These are phyloP conservation scores for Drosophila prolongata DNA, from an alignment of 2,888 invertebrate genomes.

Conservation along the genomic window DNA sequence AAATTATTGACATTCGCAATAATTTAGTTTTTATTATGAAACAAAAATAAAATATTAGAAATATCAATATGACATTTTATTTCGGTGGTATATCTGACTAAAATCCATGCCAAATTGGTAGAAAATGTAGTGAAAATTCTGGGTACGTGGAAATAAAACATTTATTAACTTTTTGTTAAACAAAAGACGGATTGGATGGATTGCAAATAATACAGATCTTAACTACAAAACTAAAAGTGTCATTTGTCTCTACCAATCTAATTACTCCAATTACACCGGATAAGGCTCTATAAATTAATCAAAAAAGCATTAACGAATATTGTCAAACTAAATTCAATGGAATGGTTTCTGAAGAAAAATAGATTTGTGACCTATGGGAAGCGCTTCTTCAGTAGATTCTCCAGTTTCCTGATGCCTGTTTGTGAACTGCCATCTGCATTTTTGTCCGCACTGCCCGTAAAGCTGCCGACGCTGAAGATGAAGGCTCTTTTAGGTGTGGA, in stretches of 20 bases:
- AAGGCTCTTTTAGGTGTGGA: constrained; percentile 82
- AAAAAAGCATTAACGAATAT: constrained; percentile 4
- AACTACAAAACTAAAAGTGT: constrained; percentile 2
- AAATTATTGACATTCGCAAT: too few relatives aligned
- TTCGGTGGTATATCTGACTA: too few relatives aligned
- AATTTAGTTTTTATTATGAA: too few relatives aligned
- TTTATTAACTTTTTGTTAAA: constrained; percentile 1
- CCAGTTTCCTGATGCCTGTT: constrained; percentile 85
- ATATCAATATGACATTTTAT: too few relatives aligned
- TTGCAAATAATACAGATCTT: constrained; percentile 11
- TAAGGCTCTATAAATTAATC: constrained; percentile 1
- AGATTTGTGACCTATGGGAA: constrained; percentile 75
- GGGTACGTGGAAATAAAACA: too few relatives aligned
- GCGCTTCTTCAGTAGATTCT: constrained; percentile 86
- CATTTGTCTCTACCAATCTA: neutral
- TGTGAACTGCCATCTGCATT: constrained; percentile 72
- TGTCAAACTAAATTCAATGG: constrained; percentile 36
- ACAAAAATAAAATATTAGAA: too few relatives aligned
- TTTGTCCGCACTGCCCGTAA: constrained; percentile 79
- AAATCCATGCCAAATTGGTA: too few relatives aligned
- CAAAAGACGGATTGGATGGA: constrained; percentile 8
- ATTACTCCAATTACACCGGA: neutral
- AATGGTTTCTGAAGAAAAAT: constrained; percentile 39
- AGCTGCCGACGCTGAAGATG: constrained; percentile 82
- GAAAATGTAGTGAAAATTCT: too few relatives aligned